Conservation (phyloP, 2,113 vertebrate genomes). For the Caranx melampygus region DNA sequence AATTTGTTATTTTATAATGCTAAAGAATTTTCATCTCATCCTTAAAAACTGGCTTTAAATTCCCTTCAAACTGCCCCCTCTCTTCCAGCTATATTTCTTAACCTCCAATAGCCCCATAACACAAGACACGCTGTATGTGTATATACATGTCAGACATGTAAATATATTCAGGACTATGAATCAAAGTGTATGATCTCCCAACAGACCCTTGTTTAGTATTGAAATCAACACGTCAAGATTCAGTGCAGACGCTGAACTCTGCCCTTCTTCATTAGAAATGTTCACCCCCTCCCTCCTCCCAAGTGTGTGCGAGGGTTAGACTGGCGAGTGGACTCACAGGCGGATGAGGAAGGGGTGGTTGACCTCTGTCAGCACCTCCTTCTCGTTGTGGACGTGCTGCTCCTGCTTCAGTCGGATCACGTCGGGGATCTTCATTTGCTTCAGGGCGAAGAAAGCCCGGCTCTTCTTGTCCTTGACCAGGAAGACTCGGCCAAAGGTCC, state of each 20-base stretch:
- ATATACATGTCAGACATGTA: no score
- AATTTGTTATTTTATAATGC: no score
- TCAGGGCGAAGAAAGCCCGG: conserved; percentile 89
- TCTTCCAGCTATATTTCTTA: no score
- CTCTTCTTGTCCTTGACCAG: conserved; percentile 90
- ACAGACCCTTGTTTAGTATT: no score
- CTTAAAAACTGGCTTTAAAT: no score
- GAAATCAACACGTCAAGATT: no score
- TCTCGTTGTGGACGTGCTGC: conserved; percentile 97
- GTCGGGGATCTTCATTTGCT: conserved; percentile 96
- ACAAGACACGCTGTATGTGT: no score
- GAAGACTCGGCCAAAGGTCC: conserved; percentile 95
- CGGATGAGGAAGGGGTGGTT: conserved; percentile 93
- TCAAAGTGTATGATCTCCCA: no score
- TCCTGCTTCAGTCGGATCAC: conserved; percentile 97
- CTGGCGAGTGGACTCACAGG: conserved; percentile 86
- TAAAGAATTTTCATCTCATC: no score
- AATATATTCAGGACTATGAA: no score
- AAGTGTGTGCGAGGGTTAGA: not conserved
- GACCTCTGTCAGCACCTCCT: conserved; percentile 93
- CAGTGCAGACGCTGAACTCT: not conserved
- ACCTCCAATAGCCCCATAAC: no score
- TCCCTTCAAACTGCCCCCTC: no score
- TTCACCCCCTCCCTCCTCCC: not conserved
- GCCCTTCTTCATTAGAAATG: not conserved